A percentile compares a stretch with the other conserved stretches of the same genome.
phyloP scores from a whole-genome alignment of 2,888 invertebrate species.

The Smittia aterrima region DNA sequence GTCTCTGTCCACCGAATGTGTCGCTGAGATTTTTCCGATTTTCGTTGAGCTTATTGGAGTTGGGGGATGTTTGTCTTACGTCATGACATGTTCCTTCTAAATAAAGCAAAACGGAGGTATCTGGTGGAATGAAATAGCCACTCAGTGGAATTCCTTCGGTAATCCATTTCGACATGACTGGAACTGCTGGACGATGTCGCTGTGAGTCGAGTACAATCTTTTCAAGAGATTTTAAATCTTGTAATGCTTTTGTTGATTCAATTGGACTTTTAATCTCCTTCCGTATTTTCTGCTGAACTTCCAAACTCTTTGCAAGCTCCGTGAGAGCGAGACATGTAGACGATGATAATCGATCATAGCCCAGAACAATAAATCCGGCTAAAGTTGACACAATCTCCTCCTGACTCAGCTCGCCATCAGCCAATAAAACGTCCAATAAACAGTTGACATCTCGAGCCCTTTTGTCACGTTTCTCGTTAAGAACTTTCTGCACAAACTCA shows the following conservation, averaged over 20 bases:
- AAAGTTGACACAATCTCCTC: neutral
- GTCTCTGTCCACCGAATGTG: neutral
- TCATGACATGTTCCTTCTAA: neutral
- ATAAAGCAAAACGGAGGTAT: neutral
- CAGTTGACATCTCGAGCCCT: neutral
- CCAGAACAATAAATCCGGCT: neutral
- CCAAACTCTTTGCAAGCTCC: neutral
- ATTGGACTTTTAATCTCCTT: conserved; percentile 9
- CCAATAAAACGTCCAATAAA: neutral
- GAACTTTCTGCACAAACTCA: neutral
- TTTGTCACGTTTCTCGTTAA: neutral
- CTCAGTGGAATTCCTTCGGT: neutral
- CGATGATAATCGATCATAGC: conserved; percentile 12
- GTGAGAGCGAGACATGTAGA: neutral
- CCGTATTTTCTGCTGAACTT: neutral
- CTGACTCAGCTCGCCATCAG: neutral
- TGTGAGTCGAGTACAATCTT: neutral
- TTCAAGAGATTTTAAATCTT: neutral
- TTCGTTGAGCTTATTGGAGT: neutral
- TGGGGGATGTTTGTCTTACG: neutral
- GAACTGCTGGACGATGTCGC: neutral
- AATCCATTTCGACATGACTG: neutral
- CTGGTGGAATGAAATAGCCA: conserved; percentile 23
- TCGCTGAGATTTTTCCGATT: neutral
- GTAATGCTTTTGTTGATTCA: neutral